Conservation (phyloP, 2,113 vertebrate genomes). For the Opisthocomus hoazin region DNA sequence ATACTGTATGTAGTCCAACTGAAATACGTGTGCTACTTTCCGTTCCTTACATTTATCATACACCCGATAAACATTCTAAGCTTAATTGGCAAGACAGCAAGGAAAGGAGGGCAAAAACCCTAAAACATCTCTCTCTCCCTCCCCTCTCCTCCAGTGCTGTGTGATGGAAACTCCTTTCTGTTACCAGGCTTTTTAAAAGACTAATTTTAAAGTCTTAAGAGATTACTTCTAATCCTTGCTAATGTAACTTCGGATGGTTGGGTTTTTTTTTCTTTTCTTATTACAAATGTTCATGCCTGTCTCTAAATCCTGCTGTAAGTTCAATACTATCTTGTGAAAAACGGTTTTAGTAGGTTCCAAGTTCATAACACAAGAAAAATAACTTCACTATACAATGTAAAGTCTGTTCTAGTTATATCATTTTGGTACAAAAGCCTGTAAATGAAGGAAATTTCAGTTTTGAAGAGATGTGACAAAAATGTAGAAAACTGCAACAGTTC, state of each 20-base stretch:
- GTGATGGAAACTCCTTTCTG: not conserved
- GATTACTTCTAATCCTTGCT: not conserved
- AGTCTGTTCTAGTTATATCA: not conserved
- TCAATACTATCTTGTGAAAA: slow-evolving; percentile 14
- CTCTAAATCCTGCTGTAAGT: slow-evolving; percentile 40
- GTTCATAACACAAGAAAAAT: not conserved
- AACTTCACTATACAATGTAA: not conserved
- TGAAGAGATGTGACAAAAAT: not conserved
- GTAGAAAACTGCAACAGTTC: not conserved
- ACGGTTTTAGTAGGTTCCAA: slow-evolving; percentile 1
- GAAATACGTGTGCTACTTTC: not conserved
- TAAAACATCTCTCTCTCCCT: not conserved
- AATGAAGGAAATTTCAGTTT: not conserved
- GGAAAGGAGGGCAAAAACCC: not conserved
- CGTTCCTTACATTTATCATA: not conserved
- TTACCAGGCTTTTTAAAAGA: not conserved
- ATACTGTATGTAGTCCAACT: not conserved
- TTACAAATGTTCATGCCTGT: slow-evolving; percentile 11
- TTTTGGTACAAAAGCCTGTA: not conserved
- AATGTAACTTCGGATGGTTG: not conserved
- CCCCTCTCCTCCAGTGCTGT: not conserved
- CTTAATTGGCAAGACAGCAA: not conserved
- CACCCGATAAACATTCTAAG: not conserved
- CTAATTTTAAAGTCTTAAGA: not conserved
- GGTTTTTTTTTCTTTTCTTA: not conserved